Base-by-base conservation (phyloP, 2,888 invertebrate species). In the Leucozona laternaria region DNA sequence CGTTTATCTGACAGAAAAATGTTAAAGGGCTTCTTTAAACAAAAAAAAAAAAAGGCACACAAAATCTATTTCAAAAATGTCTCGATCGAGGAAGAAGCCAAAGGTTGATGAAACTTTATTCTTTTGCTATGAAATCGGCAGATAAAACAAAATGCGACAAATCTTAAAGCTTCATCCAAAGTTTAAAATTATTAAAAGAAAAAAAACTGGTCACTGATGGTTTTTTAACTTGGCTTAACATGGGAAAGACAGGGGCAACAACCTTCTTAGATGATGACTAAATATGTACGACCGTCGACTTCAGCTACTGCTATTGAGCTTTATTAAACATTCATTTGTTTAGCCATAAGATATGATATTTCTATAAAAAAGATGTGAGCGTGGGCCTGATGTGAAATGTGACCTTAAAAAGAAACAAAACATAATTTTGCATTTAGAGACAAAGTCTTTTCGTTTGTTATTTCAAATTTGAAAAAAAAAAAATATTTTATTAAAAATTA, bases 11-110 rank as follows among this genome's bases (percentile, higher is more conserved):
- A 28, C 60, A 78, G 10, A 25, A 72, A 72, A 72, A 64, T 28
- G 37, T 79, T 64, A 31, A 72, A 79, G 72, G 72, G 72, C 64
- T 72, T 79, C 37, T 57, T 57, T 34, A 11, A 58, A 6, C n/a
- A 37, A 68, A 34, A 0, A 50, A 34, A 50, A 34, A 1, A 66
- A 66, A 7, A n/a, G n/a, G n/a, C n/a, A n/a, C 11, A 10, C 17
- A 5, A 31, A 68, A 10, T 50, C 22, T 68, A 68, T 68, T 68
- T 50, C 2, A 53, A 37, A 64, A 53, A 17, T n/a, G 15, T 53
- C 43, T 66, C 31, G 10, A 57, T 57, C n/a, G n/a, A 66, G n/a
- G 7, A n/a, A 58, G 11, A 45, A 10, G 40, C 43, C 25, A 57
- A 53, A 62, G 62, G 78, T 53, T 62, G 34, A 60, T 78, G 78